A percentile compares a stretch with the other conserved stretches of the same genome.
phyloP scores from a whole-genome alignment of 2,113 vertebrate species.

The Cacatua alba region DNA sequence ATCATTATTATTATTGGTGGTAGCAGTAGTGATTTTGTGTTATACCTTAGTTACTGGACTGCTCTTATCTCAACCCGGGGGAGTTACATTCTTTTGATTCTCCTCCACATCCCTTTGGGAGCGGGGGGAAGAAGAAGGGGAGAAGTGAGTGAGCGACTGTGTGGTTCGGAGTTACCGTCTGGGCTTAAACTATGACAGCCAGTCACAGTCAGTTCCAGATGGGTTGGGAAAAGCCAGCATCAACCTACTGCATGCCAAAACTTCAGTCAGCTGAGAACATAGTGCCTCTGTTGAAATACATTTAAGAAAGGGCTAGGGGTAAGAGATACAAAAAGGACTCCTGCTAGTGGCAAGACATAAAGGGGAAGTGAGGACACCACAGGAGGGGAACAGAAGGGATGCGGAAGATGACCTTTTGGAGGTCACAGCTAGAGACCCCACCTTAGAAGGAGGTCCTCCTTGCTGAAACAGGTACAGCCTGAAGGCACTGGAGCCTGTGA shows the following conservation, averaged over 20 bases:
- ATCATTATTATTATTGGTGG: too few species aligned
- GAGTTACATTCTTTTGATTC: too few species aligned
- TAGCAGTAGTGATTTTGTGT: too few species aligned
- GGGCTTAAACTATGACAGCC: too few species aligned
- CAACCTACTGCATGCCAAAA: background rate
- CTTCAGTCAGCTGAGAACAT: background rate
- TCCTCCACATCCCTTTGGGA: too few species aligned
- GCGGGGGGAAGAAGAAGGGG: too few species aligned
- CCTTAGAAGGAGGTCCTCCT: background rate
- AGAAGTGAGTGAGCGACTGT: too few species aligned
- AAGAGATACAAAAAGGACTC: background rate
- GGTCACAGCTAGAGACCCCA: background rate
- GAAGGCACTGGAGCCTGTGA: background rate
- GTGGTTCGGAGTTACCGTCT: too few species aligned
- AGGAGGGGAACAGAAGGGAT: background rate
- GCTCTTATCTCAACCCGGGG: too few species aligned
- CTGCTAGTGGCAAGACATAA: background rate
- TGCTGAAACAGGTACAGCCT: background rate
- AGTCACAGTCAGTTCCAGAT: background rate
- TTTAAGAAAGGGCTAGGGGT: background rate
- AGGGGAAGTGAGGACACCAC: background rate
- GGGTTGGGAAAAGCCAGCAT: background rate
- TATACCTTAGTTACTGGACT: too few species aligned
- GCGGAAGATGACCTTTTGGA: background rate
- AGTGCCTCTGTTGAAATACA: background rate